These are phyloP conservation scores for Thripadectes ignobilis DNA, from an alignment of 2,797 vertebrate species.

Conservation along the genomic window DNA sequence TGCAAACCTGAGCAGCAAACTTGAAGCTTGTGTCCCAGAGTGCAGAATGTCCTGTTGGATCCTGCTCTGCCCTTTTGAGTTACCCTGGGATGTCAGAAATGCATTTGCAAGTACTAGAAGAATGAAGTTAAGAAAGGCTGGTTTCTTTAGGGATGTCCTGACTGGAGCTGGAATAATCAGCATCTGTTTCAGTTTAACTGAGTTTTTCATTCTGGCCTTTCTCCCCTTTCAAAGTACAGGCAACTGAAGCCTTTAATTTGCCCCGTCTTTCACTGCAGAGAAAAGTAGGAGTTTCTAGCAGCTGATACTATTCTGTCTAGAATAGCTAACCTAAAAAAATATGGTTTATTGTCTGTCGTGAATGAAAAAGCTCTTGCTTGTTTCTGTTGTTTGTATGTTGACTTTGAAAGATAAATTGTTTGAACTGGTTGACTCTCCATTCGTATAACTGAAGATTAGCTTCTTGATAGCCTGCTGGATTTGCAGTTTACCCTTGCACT, in stretches of 20 bases:
- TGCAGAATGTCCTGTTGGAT: background rate
- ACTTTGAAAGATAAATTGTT: slow-evolving; percentile 39
- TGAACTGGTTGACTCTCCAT: background rate
- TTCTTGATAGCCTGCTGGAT: slow-evolving; percentile 6
- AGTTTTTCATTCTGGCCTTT: slow-evolving; percentile 41
- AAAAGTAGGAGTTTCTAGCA: slow-evolving; percentile 35
- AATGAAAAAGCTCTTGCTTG: slow-evolving; percentile 21
- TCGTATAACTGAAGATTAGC: background rate
- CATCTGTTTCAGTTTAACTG: slow-evolving; percentile 53
- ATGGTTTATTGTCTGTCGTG: slow-evolving; percentile 3
- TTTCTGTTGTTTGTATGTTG: slow-evolving; percentile 24
- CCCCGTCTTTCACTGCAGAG: background rate
- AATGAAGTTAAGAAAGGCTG: slow-evolving; percentile 4
- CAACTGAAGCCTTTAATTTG: slow-evolving; percentile 57
- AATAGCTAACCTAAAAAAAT: background rate
- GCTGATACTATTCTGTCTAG: slow-evolving; percentile 8
- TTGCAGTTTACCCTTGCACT: slow-evolving; percentile 19
- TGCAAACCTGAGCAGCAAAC: background rate
- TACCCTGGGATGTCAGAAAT: background rate
- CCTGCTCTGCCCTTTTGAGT: background rate
- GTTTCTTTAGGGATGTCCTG: background rate
- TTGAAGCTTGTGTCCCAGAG: background rate
- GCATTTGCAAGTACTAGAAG: background rate
- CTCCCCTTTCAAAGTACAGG: slow-evolving; percentile 24
- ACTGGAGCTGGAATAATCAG: slow-evolving; percentile 11